These are phyloP conservation scores for Panulirus ornatus DNA, from an alignment of 1,140 invertebrate genomes.

Conservation along the genomic window DNA sequence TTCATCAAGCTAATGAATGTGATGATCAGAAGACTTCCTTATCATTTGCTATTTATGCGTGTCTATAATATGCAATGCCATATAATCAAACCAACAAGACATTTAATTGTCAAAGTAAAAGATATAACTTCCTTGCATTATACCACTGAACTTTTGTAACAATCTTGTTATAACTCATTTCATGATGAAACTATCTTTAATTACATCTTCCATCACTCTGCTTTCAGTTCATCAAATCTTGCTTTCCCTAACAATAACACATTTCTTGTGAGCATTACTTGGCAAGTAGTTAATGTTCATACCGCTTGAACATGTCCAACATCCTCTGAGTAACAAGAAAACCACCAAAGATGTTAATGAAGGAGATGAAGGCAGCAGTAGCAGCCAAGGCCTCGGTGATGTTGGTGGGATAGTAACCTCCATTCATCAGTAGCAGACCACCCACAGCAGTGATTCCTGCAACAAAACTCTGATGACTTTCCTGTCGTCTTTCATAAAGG, in stretches of 20 bases:
- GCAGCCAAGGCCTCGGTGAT: conserved; percentile 86
- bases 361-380: conserved; percentile 90
- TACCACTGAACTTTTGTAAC: too few species aligned
- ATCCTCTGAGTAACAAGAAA: conserved; percentile 91
- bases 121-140: too few species aligned
- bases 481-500: too few species aligned
- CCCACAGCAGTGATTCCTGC: conserved; percentile 94
- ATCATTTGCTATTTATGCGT: too few species aligned
- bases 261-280: not conserved
- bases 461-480: not conserved
- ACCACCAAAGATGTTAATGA: conserved; percentile 94
- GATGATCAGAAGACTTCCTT: too few species aligned
- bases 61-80: too few species aligned
- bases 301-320: conserved; percentile 94
- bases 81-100: too few species aligned
- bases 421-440: conserved; percentile 89
- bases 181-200: not conserved
- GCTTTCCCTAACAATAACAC: not conserved
- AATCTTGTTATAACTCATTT: too few species aligned
- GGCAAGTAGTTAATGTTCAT: conserved; percentile 75
- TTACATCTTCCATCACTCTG: not conserved
- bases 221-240: not conserved
- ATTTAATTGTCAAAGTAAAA: too few species aligned
- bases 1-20: too few species aligned
- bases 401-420: conserved; percentile 86